Percentiles rank a stretch among this genome's conserved stretches.
phyloP scores from a whole-genome alignment of 1,140 invertebrate genomes.

The Heterodera carotae region DNA sequence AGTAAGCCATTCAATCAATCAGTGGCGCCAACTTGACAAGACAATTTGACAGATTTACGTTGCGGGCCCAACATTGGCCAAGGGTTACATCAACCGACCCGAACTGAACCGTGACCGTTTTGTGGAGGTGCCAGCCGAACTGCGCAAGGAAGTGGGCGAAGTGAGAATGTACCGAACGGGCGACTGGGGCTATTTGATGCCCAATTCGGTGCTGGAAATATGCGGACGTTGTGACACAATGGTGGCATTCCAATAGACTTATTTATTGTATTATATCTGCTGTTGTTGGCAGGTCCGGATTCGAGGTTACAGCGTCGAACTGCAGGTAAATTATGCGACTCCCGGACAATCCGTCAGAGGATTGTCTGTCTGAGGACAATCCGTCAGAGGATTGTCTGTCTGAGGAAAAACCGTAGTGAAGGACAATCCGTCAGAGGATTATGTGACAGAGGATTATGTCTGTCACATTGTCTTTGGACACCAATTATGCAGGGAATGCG shows the following conservation, averaged over 20 bases:
- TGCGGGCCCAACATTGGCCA: constrained; percentile 69
- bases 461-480: too few species aligned
- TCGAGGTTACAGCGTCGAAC: constrained; percentile 70
- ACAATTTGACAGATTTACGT: constrained; percentile 67
- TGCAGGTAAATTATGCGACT: constrained; percentile 67
- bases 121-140: constrained; percentile 60
- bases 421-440: too few species aligned
- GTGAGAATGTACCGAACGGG: constrained; percentile 65
- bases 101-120: constrained; percentile 68
- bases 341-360: too few species aligned
- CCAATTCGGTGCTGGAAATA: constrained; percentile 69
- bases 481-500: too few species aligned
- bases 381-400: too few species aligned
- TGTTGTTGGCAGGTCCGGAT: constrained; percentile 63
- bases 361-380: too few species aligned
- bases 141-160: constrained; percentile 49
- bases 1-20: constrained; percentile 58
- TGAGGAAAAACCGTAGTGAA: too few species aligned
- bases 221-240: constrained; percentile 70
- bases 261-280: too few species aligned
- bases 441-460: too few species aligned
- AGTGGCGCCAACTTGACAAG: background rate
- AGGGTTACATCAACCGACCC: constrained; percentile 69
- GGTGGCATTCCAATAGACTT: constrained; percentile 56
- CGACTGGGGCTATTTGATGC: constrained; percentile 67